Percentiles rank a stretch among this genome's conserved stretches.
Evolutionary conservation across 1,140 invertebrate species (phyloP).

Genomic region (Dreissena polymorpha): DNA sequence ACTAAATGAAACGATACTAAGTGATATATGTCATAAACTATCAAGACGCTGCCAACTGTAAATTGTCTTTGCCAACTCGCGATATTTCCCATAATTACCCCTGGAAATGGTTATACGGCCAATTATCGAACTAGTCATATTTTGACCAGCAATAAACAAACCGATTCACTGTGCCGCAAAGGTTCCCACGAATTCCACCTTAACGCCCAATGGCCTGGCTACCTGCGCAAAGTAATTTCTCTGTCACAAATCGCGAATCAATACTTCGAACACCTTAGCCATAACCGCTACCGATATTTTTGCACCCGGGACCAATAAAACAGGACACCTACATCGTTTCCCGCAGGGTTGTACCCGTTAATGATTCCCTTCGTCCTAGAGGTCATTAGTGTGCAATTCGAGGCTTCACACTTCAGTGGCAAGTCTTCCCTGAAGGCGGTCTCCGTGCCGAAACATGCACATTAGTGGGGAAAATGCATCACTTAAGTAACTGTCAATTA

Average conservation of each 20-base stretch:
- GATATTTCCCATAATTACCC: too few species aligned
- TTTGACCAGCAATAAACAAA: too few species aligned
- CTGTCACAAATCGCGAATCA: slow-evolving; percentile 1
- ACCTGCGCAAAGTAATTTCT: background rate
- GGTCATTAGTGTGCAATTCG: background rate
- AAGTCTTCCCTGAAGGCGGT: background rate
- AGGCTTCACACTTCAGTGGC: background rate
- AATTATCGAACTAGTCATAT: too few species aligned
- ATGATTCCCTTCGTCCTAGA: background rate
- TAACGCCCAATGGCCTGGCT: too few species aligned
- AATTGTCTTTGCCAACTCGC: too few species aligned
- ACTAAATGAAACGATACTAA: too few species aligned
- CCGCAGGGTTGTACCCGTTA: background rate
- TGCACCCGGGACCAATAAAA: slow-evolving; percentile 7
- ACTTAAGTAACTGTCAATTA: slow-evolving; percentile 4
- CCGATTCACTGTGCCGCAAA: too few species aligned
- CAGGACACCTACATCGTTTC: background rate
- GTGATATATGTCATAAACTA: too few species aligned
- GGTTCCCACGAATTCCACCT: too few species aligned
- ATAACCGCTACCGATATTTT: background rate
- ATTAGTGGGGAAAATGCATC: background rate
- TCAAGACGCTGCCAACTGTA: too few species aligned
- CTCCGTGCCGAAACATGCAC: background rate
- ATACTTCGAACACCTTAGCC: background rate
- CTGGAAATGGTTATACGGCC: too few species aligned